A percentile compares a stretch with the other conserved stretches of the same genome.
These are phyloP conservation scores for Seira sanloemensis DNA, from an alignment of 2,888 invertebrate species.

Conservation along the genomic window DNA sequence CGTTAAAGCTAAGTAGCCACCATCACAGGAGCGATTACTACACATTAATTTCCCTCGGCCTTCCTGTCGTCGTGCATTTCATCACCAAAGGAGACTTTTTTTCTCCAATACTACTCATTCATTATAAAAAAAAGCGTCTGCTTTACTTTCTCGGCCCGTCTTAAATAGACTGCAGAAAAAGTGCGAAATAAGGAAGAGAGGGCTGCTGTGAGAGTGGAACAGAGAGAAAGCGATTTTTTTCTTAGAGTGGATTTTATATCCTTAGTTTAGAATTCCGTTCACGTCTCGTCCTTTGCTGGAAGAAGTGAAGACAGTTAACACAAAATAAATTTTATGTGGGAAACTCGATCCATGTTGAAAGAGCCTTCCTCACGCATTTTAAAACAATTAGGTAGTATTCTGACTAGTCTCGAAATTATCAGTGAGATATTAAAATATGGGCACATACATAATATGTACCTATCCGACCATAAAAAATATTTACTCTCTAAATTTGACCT, in stretches of 20 bases:
- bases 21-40: conserved; percentile 4
- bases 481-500: no score
- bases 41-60: conserved; percentile 1
- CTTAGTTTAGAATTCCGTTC: conserved; percentile 50
- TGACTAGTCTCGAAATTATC: no score
- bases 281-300: conserved; percentile 19
- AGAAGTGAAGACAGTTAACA: not conserved
- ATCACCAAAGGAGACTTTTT: not conserved
- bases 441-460: no score
- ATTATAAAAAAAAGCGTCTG: no score
- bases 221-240: conserved; percentile 15
- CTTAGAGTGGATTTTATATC: conserved; percentile 17
- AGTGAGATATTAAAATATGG: no score
- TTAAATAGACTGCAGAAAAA: not conserved
- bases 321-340: conserved; percentile 4
- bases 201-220: no score
- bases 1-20: conserved; percentile 4
- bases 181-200: not conserved
- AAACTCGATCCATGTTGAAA: not conserved
- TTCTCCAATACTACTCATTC: not conserved
- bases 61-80: not conserved
- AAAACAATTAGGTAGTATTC: not conserved
- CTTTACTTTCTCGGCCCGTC: not conserved
- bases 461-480: no score
- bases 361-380: conserved; percentile 1